Evolutionary conservation across 2,888 invertebrate species (phyloP).

Genomic region (Chouioia cunea): DNA sequence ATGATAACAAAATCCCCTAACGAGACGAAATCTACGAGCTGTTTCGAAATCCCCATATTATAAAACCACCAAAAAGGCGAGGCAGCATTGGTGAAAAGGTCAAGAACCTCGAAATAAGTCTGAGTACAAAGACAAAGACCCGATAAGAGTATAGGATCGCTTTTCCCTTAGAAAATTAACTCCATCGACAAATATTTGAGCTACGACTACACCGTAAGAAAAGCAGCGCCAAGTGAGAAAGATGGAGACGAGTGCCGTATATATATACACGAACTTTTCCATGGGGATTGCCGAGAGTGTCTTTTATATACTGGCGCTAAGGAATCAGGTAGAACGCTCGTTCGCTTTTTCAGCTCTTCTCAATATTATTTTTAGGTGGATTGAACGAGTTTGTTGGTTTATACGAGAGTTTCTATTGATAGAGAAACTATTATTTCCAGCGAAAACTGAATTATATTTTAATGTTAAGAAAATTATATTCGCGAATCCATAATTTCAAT

Average conservation of each 20-base stretch:
- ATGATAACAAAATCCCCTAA: slow-evolving; percentile 2
- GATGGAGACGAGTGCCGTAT: background rate
- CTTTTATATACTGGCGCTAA: background rate
- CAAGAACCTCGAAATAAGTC: no score
- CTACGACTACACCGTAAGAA: background rate
- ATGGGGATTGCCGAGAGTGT: slow-evolving; percentile 2
- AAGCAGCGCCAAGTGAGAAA: background rate
- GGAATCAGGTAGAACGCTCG: background rate
- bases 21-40: background rate
- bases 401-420: no score
- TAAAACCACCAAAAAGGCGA: no score
- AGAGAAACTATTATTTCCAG: no score
- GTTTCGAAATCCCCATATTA: background rate
- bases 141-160: background rate
- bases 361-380: no score
- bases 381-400: no score
- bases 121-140: no score
- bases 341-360: slow-evolving; percentile 12
- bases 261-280: background rate
- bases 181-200: slow-evolving; percentile 16
- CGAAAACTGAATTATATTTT: no score
- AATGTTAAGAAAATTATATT: no score
- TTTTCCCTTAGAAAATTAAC: slow-evolving; percentile 16
- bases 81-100: no score
- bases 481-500: no score